These are phyloP conservation scores for Chaitophorus viminalis DNA, from an alignment of 2,888 invertebrate species.

Conservation along the genomic window DNA sequence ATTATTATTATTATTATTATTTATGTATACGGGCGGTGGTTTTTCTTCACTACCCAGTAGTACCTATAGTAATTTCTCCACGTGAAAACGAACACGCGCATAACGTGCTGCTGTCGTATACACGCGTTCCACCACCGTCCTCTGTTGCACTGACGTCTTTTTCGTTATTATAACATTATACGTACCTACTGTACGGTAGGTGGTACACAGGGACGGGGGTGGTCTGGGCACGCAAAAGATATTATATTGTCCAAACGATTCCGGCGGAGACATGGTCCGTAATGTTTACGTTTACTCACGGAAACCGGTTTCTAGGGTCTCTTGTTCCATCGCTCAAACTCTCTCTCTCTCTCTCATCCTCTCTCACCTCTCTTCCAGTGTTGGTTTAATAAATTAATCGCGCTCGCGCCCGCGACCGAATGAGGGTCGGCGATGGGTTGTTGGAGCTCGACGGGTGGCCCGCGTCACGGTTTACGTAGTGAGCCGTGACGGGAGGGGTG, in stretches of 20 bases:
- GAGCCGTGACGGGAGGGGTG: not conserved
- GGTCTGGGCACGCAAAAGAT: not conserved
- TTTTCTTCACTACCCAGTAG: not conserved
- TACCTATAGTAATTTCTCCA: not conserved
- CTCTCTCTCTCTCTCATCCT: not conserved
- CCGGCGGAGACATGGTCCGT: not conserved
- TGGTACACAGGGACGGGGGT: not conserved
- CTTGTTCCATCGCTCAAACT: no score
- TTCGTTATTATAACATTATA: constrained; percentile 5
- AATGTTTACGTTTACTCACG: not conserved
- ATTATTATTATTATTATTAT: not conserved
- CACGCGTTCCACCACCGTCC: not conserved
- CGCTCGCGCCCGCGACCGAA: not conserved
- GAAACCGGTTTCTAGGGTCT: constrained; percentile 20
- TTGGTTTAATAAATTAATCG: constrained; percentile 60
- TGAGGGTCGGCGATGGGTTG: constrained; percentile 20
- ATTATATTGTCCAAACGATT: constrained; percentile 14
- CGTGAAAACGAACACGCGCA: not conserved
- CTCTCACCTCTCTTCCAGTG: not conserved
- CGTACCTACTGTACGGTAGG: not conserved
- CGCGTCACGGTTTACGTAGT: not conserved
- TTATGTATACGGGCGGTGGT: not conserved
- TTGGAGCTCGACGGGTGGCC: constrained; percentile 42
- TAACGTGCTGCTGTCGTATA: not conserved
- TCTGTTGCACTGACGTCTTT: constrained; percentile 13